Conservation (phyloP, 2,888 invertebrate genomes). For the Phalangium opilio region DNA sequence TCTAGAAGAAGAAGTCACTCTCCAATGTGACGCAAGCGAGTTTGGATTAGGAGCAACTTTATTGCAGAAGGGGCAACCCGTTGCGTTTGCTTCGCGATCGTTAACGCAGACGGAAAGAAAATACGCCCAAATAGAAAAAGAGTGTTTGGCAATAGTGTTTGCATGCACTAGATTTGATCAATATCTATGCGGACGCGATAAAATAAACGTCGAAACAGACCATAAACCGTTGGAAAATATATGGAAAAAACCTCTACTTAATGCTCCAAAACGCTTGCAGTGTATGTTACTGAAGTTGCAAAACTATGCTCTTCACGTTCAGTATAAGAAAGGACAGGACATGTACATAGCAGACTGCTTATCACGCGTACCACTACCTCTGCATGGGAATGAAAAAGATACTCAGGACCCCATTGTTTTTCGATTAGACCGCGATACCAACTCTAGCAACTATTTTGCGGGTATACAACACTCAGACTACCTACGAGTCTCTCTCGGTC, state of each 20-base stretch:
- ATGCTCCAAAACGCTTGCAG: not conserved
- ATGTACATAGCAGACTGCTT: constrained; percentile 1
- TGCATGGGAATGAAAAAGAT: not conserved
- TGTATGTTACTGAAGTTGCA: not conserved
- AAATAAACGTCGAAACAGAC: not conserved
- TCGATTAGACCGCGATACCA: no score
- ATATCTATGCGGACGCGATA: not conserved
- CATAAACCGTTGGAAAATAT: constrained; percentile 2
- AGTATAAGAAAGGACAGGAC: not conserved
- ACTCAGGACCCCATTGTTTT: no score
- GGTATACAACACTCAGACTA: no score
- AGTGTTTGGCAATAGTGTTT: no score
- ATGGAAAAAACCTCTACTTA: not conserved
- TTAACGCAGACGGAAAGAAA: no score
- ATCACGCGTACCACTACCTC: not conserved
- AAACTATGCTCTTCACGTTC: not conserved
- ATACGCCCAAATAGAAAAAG: no score
- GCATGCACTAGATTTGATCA: not conserved
- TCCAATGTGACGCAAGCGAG: no score
- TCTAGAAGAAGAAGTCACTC: not conserved
- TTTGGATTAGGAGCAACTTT: no score
- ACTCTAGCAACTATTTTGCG: not conserved
- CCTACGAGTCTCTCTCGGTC: no score
- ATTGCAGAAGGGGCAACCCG: no score
- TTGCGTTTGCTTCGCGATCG: no score